A percentile compares a stretch with the other conserved stretches of the same genome.
phyloP scores from a whole-genome alignment of 2,797 vertebrate genomes.

The Megaceryle alcyon region DNA sequence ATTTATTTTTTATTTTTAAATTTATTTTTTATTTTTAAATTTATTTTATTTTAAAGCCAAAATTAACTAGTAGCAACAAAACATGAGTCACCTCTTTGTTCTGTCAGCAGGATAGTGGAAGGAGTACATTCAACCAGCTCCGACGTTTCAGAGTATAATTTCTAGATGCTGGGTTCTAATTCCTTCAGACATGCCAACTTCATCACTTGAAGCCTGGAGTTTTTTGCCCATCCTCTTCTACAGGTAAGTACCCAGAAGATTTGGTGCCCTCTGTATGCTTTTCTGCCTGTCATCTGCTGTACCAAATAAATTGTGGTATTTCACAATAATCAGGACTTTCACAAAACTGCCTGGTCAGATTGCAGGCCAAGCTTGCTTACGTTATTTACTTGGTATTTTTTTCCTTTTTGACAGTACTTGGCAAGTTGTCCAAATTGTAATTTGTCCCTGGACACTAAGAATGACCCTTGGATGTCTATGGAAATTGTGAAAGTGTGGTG shows the following conservation, averaged over 20 bases:
- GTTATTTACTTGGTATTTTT: background rate
- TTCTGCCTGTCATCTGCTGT: background rate
- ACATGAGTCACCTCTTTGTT: background rate
- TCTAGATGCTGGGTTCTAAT: background rate
- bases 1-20: too few relatives aligned
- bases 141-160: background rate
- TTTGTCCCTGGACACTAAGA: background rate
- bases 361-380: background rate
- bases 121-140: background rate
- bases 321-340: background rate
- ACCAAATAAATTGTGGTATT: background rate
- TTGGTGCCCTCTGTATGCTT: background rate
- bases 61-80: background rate
- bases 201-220: background rate
- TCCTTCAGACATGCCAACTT: background rate
- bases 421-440: background rate
- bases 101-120: background rate
- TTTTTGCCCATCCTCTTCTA: background rate
- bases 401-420: background rate
- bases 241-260: background rate
- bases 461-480: background rate
- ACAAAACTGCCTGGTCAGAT: background rate
- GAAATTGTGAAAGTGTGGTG: background rate
- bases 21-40: too few relatives aligned
- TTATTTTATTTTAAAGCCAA: too few relatives aligned